Evolutionary conservation across 2,797 vertebrate genomes (phyloP).

Genomic region (Zalophus californianus): DNA sequence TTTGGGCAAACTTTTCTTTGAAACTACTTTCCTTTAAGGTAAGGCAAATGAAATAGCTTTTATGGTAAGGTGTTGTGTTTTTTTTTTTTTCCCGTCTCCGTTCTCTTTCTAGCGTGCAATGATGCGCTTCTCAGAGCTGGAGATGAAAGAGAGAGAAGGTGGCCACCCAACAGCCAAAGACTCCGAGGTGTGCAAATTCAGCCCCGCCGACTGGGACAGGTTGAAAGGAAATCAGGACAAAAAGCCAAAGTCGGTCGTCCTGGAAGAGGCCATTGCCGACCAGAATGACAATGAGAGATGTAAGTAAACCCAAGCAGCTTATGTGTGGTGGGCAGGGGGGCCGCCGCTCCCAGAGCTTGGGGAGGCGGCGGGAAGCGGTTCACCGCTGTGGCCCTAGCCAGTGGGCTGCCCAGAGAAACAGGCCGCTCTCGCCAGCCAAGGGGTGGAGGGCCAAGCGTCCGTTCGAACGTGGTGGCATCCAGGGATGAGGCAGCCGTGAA

Average conservation of each 20-base stretch:
- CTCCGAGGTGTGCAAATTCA: slow-evolving; percentile 92
- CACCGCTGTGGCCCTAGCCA: not conserved
- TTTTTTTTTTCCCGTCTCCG: slow-evolving; percentile 86
- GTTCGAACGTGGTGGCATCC: not conserved
- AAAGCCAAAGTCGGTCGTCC: slow-evolving; percentile 89
- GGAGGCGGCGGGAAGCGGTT: not conserved
- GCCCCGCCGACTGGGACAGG: slow-evolving; percentile 90
- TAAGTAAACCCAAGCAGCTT: slow-evolving; percentile 84
- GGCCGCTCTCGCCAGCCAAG: not conserved
- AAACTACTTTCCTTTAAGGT: slow-evolving; percentile 89
- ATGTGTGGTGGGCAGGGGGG: not conserved
- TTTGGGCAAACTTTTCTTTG: slow-evolving; percentile 87
- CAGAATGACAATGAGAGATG: slow-evolving; percentile 90
- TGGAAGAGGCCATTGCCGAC: slow-evolving; percentile 89
- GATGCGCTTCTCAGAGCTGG: slow-evolving; percentile 99
- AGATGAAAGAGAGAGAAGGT: slow-evolving; percentile 99
- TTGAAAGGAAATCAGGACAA: slow-evolving; percentile 90
- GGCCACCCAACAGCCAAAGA: slow-evolving; percentile 92
- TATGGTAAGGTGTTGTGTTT: slow-evolving; percentile 85
- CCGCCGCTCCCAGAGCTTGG: not conserved
- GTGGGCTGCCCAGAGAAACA: not conserved
- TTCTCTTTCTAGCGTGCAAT: slow-evolving; percentile 97
- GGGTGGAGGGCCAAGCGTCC: not conserved
- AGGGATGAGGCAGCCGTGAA: not conserved
- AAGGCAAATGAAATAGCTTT: slow-evolving; percentile 87